Base-by-base conservation (phyloP, 2,888 invertebrate genomes). In the Lepidochrysops patricia region DNA sequence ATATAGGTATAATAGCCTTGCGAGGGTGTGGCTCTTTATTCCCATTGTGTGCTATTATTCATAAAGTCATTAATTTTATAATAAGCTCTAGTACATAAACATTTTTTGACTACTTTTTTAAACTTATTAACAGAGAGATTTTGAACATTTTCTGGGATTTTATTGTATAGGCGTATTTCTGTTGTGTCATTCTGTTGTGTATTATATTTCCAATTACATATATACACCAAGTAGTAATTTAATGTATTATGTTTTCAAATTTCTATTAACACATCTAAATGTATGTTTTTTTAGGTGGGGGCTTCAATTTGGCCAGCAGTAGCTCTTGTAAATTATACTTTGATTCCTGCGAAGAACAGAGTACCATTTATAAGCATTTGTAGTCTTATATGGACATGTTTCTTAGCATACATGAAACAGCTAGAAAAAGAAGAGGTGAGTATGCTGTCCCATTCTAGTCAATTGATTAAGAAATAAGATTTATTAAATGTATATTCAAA, bases 321-420 rank as follows among this genome's bases (percentile, higher is more conserved):
- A 57, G 94, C 94, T 70, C 93, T 94, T 61, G 81, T 95, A 12
- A 95, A 95, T 74, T 95, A 94, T 71, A 90, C 92, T 37, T 74
- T 94, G 13, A 90, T 95, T 64, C 92, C 93, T 54, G 94, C 95
- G 70, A 91, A 90, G 67, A 95, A 95, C 76, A 90, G 95, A 65
- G 95, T 95, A 4, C 92, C 93, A 26, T 94, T 95, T 71, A 94
- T 94, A 25, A 94, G 94, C 71, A 75, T 92, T 32, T 94, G 94
- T 75, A 95, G 95, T 76, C 89, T 95, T 57, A 76, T 94, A 65
- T 95, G 95, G 95, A 94, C 95, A 3, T 93, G 93, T 68, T 95
- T 95, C 74, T 84, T 95, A 60, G 94, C 95, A 0, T 95, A 94
- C 69, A 95, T 95, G 94, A 95, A 95, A 78, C 92, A 94, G 66